Base-by-base conservation (phyloP, 2,888 invertebrate species). In the Odontocolon sp. region DNA sequence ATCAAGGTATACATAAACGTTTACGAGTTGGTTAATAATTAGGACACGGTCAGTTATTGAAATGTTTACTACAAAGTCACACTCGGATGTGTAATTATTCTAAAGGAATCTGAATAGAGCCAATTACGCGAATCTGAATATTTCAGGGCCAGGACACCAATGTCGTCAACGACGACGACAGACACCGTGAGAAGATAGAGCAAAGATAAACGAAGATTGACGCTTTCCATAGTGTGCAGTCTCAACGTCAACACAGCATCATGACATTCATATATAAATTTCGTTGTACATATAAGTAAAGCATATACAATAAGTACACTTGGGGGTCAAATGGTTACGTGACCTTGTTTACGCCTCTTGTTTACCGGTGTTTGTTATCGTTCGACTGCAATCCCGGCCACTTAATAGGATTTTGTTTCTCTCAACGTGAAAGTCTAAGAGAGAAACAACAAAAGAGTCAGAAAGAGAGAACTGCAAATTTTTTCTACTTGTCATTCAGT, bases 291-390 rank as follows among this genome's bases (percentile, higher is more conserved):
- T 50, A 14, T 28, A 16, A 11, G 23, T 38, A 1, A 3, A 8
- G 40, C 26, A 5, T 42, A 61, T 28, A 38, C 18, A n/a, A 68
- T 11, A 14, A 28, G 47, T 50, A 50, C 59, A 23, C 52, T 40
- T 14, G 31, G 23, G 33, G 70, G 42, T 54, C 63, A 45, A 45
- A 56, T 70, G 61, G 70, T 63, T 54, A 70, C 26, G 45, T 54
- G 63, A 63, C 70, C 70, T 63, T 70, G 63, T 70, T 63, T 61
- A 61, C 40, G 59, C 23, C 31, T 14, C 70, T 54, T 42, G 42
- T 61, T 70, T 63, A 36, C 33, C 42, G 23, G 54, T 16, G 31
- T 70, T 63, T 45, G 61, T 56, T 63, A 45, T 56, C 50, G 52
- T 61, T 61, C 63, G 54, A 52, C 23, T 23, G 31, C 54, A 52